Percentiles rank a stretch among this genome's conserved stretches.
These are phyloP conservation scores for Drosophila emarginata DNA, from an alignment of 2,888 invertebrate species.

Conservation along the genomic window DNA sequence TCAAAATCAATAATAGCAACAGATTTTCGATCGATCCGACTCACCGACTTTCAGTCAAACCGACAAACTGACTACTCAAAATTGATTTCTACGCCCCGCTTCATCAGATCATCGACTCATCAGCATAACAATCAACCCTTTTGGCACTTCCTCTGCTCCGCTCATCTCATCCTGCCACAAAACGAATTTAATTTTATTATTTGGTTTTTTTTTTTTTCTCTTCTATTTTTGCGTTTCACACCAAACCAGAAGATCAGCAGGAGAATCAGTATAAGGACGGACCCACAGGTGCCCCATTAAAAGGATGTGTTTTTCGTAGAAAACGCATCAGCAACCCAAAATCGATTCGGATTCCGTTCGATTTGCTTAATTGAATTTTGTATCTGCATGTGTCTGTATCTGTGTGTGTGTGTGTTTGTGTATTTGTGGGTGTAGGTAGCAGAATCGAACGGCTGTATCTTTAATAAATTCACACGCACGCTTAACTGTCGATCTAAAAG, in stretches of 20 bases:
- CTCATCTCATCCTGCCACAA: neutral
- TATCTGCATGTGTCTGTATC: conserved; percentile 20
- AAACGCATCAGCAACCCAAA: conserved; percentile 53
- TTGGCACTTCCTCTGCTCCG: conserved; percentile 50
- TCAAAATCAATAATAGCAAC: conserved; percentile 56
- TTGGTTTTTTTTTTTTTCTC: neutral
- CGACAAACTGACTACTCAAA: neutral
- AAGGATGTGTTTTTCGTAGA: conserved; percentile 62
- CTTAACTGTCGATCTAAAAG: neutral
- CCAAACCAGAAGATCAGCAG: neutral
- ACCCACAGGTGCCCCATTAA: conserved; percentile 36
- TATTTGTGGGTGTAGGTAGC: neutral
- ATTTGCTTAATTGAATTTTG: conserved; percentile 76
- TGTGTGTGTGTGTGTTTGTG: neutral
- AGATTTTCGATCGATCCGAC: conserved; percentile 54
- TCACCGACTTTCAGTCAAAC: conserved; percentile 7
- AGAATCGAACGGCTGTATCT: conserved; percentile 7
- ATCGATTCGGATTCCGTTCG: conserved; percentile 64
- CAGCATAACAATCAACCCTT: conserved; percentile 67
- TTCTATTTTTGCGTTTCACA: neutral
- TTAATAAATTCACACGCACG: conserved; percentile 16
- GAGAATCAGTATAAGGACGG: neutral
- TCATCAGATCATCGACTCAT: conserved; percentile 51
- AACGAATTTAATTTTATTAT: conserved; percentile 2
- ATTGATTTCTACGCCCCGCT: conserved; percentile 14